Evolutionary conservation across 2,888 invertebrate genomes (phyloP), one percentile per base, ranked within the genome.

Genomic region (Mimumesa dahlbomi): DNA sequence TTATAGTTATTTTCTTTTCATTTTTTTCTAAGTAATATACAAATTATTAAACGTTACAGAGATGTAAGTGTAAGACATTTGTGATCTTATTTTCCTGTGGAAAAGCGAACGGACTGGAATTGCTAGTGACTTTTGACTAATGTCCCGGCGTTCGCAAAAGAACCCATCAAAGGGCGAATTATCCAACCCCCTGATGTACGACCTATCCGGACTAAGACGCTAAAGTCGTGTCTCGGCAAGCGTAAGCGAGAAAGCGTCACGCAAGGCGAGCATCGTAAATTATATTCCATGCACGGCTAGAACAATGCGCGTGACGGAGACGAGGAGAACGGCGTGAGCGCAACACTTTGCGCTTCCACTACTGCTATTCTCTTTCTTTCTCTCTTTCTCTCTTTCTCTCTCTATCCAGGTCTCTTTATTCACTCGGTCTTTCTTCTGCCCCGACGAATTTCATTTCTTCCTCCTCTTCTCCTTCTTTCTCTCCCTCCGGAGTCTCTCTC

Each of bases 251-350:
- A 29, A 18, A 54, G 22, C 64, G 73, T 57, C 45, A 21, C 50
- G 45, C 64, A 42, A 50, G 42, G 13, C 43, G 42, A 52, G 38
- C 59, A 40, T 61, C 67, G 59, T 69, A 54, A 77, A 69, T 79
- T 77, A 72, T 68, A 50, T 62, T 71, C 57, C 68, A 53, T 36
- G 53, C 52, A 45, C 19, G 18, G 53, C 38, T 56, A 59, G 59
- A 63, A 77, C 77, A 63, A 66, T 66, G 61, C 42, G 31, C 43
- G 53, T 34, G 58, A 46, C 46, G 61, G 48, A 38, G 59, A 38
- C 31, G 62, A 58, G 9, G 57, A 45, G 46, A 18, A 14, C 11
- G 42, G 29, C 52, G 58, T 25, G 38, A 38, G 22, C 14, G 52
- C 22, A 36, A 22, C 38, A 22, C 16, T 38, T 38, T 14, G n/a